Evolutionary conservation across 2,797 vertebrate species (phyloP).

Genomic region (Lemur catta): DNA sequence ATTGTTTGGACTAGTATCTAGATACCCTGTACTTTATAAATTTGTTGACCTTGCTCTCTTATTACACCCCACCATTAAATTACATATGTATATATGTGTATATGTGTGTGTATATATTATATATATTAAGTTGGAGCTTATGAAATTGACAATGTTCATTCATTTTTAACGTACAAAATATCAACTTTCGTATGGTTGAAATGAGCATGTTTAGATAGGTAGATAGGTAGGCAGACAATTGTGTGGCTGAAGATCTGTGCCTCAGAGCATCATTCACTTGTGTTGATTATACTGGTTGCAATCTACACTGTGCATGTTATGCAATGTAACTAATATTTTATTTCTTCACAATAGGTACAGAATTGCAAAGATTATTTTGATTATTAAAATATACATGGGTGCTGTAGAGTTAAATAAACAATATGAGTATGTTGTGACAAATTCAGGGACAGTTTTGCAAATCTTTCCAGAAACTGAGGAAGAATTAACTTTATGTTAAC

Average conservation of each 20-base stretch:
- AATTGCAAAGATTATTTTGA: neutral
- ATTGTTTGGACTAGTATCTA: neutral
- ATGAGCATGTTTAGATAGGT: neutral
- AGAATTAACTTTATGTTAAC: neutral
- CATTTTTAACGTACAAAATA: neutral
- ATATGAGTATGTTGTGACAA: neutral
- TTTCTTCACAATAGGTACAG: neutral
- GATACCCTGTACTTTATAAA: neutral
- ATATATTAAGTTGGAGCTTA: neutral
- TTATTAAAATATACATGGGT: neutral
- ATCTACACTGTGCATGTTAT: neutral
- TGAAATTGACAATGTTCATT: neutral
- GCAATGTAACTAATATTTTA: neutral
- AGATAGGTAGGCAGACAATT: neutral
- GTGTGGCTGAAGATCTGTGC: neutral
- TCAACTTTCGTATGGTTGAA: neutral
- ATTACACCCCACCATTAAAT: neutral
- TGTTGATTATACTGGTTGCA: neutral
- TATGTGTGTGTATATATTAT: neutral
- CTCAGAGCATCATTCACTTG: neutral
- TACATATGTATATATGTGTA: neutral
- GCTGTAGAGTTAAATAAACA: neutral
- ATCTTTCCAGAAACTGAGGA: neutral
- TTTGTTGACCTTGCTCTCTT: neutral
- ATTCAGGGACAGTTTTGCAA: neutral